Percentiles rank a stretch among this genome's conserved stretches.
These are phyloP conservation scores for Himantopus leucocephalus DNA, from an alignment of 2,113 vertebrate genomes.

Conservation along the genomic window DNA sequence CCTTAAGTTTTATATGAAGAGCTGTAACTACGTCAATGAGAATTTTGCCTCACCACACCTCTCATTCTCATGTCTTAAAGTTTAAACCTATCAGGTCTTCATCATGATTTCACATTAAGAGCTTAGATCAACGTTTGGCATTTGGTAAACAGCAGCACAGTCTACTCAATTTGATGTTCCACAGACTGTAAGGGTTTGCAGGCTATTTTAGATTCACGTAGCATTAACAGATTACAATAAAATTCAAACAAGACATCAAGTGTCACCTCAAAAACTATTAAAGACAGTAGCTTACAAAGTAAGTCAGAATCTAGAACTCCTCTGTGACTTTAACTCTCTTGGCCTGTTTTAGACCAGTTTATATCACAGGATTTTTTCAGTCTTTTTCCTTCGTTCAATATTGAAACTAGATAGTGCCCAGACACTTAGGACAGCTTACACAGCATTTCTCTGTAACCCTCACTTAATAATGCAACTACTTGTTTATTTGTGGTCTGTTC, in stretches of 20 bases:
- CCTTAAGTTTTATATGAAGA: not conserved
- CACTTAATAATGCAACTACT: not conserved
- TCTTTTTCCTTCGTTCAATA: not conserved
- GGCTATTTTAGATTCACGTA: not conserved
- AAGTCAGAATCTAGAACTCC: not conserved
- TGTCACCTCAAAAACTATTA: not conserved
- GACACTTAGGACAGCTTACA: not conserved
- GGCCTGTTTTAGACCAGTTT: not conserved
- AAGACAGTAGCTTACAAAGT: not conserved
- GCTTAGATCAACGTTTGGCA: not conserved
- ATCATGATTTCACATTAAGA: not conserved
- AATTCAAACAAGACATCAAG: not conserved
- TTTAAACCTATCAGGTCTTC: not conserved
- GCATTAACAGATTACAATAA: not conserved
- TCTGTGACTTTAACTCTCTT: not conserved
- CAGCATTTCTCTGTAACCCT: not conserved
- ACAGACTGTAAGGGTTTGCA: not conserved
- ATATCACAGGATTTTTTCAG: not conserved
- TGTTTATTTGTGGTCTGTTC: not conserved
- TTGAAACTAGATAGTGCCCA: not conserved
- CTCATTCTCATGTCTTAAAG: not conserved
- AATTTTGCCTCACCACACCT: not conserved
- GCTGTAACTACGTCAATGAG: not conserved
- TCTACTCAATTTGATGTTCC: not conserved
- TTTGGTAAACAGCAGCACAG: not conserved